These are phyloP conservation scores for Dryococelus australis DNA, from an alignment of 2,888 invertebrate genomes.

Conservation along the genomic window DNA sequence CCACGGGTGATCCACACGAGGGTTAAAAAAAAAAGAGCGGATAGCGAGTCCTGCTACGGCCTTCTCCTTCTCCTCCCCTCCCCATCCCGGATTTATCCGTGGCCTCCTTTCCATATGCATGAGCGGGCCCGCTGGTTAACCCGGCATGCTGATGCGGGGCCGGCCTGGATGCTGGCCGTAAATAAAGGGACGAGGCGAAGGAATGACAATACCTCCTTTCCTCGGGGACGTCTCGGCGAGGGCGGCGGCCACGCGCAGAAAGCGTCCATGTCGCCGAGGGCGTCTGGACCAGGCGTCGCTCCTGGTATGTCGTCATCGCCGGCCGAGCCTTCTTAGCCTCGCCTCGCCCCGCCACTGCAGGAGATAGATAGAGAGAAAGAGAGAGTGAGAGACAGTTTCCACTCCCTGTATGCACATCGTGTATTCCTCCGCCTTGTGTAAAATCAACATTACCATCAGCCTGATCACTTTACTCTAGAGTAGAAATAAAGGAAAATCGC, in stretches of 20 bases:
- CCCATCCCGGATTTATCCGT: not conserved
- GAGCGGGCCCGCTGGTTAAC: slow-evolving; percentile 22
- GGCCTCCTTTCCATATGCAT: slow-evolving; percentile 22
- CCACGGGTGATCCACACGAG: not conserved
- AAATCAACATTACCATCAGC: too few relatives aligned
- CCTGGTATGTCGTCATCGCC: too few relatives aligned
- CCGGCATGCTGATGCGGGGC: slow-evolving; percentile 21
- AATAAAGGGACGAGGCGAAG: slow-evolving; percentile 12
- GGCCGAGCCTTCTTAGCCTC: too few relatives aligned
- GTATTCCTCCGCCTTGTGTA: too few relatives aligned
- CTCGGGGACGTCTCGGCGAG: not conserved
- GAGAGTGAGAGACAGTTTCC: too few relatives aligned
- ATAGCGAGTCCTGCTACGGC: not conserved
- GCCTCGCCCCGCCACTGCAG: too few relatives aligned
- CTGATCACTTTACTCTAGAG: too few relatives aligned
- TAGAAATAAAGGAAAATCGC: too few relatives aligned
- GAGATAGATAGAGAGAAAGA: too few relatives aligned
- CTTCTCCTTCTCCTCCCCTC: not conserved
- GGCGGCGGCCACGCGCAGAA: not conserved
- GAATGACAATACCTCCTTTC: slow-evolving; percentile 25
- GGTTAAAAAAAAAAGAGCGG: not conserved
- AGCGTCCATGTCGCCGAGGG: not conserved
- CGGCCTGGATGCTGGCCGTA: not conserved
- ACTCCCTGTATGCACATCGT: too few relatives aligned
- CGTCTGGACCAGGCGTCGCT: too few relatives aligned